A percentile compares a stretch with the other conserved stretches of the same genome.
phyloP scores from a whole-genome alignment of 2,888 invertebrate genomes.

The Pheosia gnoma region DNA sequence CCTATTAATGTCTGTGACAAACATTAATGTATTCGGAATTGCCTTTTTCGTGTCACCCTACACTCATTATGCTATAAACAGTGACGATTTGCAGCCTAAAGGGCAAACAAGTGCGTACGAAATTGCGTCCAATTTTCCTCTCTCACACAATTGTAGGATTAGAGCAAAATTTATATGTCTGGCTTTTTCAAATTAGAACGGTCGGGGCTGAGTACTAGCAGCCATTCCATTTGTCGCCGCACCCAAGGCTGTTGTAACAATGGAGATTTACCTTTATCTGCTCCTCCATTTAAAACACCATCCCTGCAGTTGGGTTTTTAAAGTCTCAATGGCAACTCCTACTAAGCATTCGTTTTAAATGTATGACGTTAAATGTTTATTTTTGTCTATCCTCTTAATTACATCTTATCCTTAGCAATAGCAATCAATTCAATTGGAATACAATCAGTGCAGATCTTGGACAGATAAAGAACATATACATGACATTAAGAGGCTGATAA shows the following conservation, averaged over 20 bases:
- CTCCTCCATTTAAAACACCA: slow-evolving; percentile 24
- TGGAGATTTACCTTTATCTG: slow-evolving; percentile 43
- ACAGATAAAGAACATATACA: slow-evolving; percentile 68
- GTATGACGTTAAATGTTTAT: background rate
- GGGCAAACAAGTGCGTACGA: slow-evolving; percentile 62
- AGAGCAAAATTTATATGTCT: slow-evolving; percentile 79
- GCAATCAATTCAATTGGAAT: slow-evolving; percentile 38
- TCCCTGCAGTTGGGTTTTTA: slow-evolving; percentile 9
- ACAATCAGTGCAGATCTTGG: slow-evolving; percentile 59
- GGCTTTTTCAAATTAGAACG: slow-evolving; percentile 80
- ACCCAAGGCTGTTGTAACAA: slow-evolving; percentile 54
- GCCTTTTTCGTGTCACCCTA: slow-evolving; percentile 53
- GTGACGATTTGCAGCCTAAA: slow-evolving; percentile 70
- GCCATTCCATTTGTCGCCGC: slow-evolving; percentile 63
- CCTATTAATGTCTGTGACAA: slow-evolving; percentile 38
- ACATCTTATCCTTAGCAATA: slow-evolving; percentile 1
- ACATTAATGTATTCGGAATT: slow-evolving; percentile 45
- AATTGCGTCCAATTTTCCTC: slow-evolving; percentile 77
- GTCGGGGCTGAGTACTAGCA: slow-evolving; percentile 61
- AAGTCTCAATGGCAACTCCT: background rate
- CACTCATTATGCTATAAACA: slow-evolving; percentile 69
- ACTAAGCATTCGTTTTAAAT: background rate
- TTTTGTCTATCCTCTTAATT: background rate
- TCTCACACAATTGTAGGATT: slow-evolving; percentile 77
- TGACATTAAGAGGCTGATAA: slow-evolving; percentile 78